Conservation (phyloP, 2,888 invertebrate genomes). For the Andrena bucephala region DNA sequence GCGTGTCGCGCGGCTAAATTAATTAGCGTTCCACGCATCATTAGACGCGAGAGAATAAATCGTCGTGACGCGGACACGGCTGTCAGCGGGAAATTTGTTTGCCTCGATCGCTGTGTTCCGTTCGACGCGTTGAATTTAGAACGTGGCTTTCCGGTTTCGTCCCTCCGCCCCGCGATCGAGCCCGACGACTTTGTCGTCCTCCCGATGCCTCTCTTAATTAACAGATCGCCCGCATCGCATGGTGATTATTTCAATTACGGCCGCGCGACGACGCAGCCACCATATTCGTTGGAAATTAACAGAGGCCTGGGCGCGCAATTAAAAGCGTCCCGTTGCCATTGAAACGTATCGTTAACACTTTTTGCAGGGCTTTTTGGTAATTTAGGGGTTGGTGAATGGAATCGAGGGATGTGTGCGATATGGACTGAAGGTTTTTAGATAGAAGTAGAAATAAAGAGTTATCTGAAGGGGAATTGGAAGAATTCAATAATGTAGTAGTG, state of each 20-base stretch:
- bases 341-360: constrained; percentile 29
- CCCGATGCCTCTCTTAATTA: constrained; percentile 47
- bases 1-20: constrained; percentile 43
- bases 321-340: constrained; percentile 36
- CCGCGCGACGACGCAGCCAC: neutral
- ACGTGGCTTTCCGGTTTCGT: constrained; percentile 11
- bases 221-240: constrained; percentile 33
- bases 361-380: neutral
- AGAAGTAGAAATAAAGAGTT: too few species aligned
- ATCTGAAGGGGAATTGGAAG: too few species aligned
- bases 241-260: constrained; percentile 47
- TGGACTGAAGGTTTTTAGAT: too few species aligned
- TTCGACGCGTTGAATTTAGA: constrained; percentile 17
- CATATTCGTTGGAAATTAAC: constrained; percentile 35
- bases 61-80: constrained; percentile 10
- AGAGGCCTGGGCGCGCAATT: constrained; percentile 29
- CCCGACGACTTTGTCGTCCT: constrained; percentile 35
- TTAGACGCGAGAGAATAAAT: constrained; percentile 53
- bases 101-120: constrained; percentile 25
- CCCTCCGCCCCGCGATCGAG: neutral
- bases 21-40: constrained; percentile 56
- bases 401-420: too few species aligned
- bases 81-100: constrained; percentile 39
- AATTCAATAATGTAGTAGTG: too few species aligned
- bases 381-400: too few species aligned